Evolutionary conservation across 1,140 invertebrate genomes (phyloP).

Genomic region (Danaus melanippus): DNA sequence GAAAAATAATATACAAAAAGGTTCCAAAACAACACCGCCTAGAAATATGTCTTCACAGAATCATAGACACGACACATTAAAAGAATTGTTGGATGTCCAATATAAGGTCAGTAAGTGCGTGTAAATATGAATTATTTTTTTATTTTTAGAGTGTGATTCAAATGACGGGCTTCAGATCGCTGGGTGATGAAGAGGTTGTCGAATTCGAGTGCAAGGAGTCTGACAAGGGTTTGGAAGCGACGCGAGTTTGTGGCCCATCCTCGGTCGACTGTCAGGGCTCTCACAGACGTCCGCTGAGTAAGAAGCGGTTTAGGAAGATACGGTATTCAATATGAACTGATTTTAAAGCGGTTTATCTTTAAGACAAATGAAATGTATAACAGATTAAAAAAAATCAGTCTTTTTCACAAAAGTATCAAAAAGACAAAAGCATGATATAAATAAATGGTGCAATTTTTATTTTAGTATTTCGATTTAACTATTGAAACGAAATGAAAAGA

Average conservation of each 20-base stretch:
- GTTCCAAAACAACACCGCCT: background rate
- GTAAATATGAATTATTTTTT: background rate
- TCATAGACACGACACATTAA: constrained; percentile 1
- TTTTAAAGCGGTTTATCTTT: too few relatives aligned
- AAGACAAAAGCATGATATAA: too few relatives aligned
- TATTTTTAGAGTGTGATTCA: constrained; percentile 86
- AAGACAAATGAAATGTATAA: too few relatives aligned
- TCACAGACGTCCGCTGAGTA: constrained; percentile 80
- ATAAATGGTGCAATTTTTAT: too few relatives aligned
- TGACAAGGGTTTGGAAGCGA: constrained; percentile 88
- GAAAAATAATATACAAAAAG: background rate
- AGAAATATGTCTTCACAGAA: background rate
- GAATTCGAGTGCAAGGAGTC: constrained; percentile 89
- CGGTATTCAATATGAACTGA: constrained; percentile 69
- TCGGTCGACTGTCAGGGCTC: constrained; percentile 85
- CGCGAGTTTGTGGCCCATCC: constrained; percentile 82
- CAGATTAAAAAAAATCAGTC: too few relatives aligned
- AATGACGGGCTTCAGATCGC: constrained; percentile 88
- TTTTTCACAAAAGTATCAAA: too few relatives aligned
- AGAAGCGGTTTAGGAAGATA: constrained; percentile 87
- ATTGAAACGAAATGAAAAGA: too few relatives aligned
- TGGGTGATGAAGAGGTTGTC: constrained; percentile 89
- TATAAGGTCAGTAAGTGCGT: background rate
- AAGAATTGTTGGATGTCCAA: background rate
- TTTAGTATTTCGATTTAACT: too few relatives aligned